Percentiles rank a stretch among this genome's conserved stretches.
Conservation (phyloP, 1,140 invertebrate species). For the Trachymyrmex septentrionalis region DNA sequence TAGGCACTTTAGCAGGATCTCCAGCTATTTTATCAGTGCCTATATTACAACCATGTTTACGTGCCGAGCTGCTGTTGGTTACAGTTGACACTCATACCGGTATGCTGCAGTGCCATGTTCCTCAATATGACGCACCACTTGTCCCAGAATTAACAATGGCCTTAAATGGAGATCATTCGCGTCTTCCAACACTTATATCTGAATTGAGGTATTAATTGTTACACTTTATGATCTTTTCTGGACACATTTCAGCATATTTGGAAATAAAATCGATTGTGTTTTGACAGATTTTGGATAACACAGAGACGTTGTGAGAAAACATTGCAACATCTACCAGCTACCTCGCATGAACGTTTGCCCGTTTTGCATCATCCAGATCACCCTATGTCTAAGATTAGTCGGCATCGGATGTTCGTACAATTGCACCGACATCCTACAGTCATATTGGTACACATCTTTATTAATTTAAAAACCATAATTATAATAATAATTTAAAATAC, state of each 20-base stretch:
- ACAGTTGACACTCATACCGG: slow-evolving; percentile 98
- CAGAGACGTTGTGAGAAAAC: slow-evolving; percentile 97
- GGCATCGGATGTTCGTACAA: slow-evolving; percentile 94
- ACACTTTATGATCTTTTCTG: background rate
- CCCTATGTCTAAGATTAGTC: slow-evolving; percentile 91
- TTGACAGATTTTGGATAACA: slow-evolving; percentile 94
- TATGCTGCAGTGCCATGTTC: slow-evolving; percentile 95
- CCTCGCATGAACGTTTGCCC: slow-evolving; percentile 94
- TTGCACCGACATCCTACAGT: slow-evolving; percentile 95
- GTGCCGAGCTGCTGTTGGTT: slow-evolving; percentile 96
- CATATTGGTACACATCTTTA: slow-evolving; percentile 89
- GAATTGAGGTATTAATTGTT: slow-evolving; percentile 88
- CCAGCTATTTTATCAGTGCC: slow-evolving; percentile 97
- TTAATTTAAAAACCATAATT: slow-evolving; percentile 18
- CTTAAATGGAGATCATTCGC: slow-evolving; percentile 92
- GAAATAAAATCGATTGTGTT: slow-evolving; percentile 11
- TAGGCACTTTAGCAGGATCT: slow-evolving; percentile 91
- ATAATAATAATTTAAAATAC: slow-evolving; percentile 27
- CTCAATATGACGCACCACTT: slow-evolving; percentile 94
- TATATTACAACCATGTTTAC: slow-evolving; percentile 94
- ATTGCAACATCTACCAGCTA: slow-evolving; percentile 96
- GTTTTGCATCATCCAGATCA: slow-evolving; percentile 93
- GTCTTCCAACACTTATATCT: slow-evolving; percentile 90
- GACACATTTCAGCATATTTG: slow-evolving; percentile 1
- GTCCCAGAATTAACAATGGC: slow-evolving; percentile 93